These are phyloP conservation scores for Acyrthosiphon pisum DNA, from an alignment of 1,140 invertebrate genomes.

Conservation along the genomic window DNA sequence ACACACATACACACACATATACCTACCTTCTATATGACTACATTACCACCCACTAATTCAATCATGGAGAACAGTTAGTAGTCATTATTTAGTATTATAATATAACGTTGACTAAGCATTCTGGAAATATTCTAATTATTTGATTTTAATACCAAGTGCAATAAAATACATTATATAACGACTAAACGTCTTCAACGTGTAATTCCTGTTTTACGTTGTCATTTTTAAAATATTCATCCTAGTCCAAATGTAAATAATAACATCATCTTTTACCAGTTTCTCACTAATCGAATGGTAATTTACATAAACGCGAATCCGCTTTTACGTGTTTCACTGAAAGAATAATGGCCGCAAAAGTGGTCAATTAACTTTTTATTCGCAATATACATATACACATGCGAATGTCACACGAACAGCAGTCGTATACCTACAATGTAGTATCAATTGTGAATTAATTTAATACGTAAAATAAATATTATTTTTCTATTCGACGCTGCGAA, in stretches of 20 bases:
- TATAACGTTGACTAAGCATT: background rate
- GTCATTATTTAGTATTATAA: conserved; percentile 7
- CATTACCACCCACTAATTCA: conserved; percentile 10
- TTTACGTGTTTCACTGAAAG: background rate
- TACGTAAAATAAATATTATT: background rate
- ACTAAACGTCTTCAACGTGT: conserved; percentile 7
- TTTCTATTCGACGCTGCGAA: background rate
- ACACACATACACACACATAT: background rate
- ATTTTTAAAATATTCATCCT: conserved; percentile 22
- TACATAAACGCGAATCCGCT: conserved; percentile 29
- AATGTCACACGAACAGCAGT: background rate
- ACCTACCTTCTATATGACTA: background rate
- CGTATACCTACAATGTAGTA: background rate
- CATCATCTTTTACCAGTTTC: conserved; percentile 33
- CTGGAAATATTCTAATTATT: conserved; percentile 12
- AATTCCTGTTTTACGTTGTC: conserved; percentile 35
- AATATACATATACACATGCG: background rate
- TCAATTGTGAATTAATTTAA: conserved; percentile 11
- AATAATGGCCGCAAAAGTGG: conserved; percentile 22
- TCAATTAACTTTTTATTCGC: background rate
- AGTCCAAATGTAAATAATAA: conserved; percentile 38
- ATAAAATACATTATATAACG: conserved; percentile 12
- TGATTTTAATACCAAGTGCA: background rate
- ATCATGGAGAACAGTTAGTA: background rate
- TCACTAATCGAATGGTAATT: conserved; percentile 28